Evolutionary conservation across 2,113 vertebrate genomes (phyloP).

Genomic region (Eidolon helvum): DNA sequence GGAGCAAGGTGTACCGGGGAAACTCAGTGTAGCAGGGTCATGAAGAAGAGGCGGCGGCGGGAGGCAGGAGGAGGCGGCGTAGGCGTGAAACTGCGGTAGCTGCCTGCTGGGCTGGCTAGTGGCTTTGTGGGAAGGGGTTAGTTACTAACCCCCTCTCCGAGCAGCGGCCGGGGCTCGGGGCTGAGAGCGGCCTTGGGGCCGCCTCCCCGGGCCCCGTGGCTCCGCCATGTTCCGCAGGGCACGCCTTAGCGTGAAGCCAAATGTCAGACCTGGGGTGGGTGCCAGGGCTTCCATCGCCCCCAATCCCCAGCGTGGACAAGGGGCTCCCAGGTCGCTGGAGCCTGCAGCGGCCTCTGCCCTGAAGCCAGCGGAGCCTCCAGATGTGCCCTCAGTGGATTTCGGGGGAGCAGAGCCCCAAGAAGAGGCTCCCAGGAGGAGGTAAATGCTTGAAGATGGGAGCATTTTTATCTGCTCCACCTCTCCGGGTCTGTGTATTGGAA

Average conservation of each 20-base stretch:
- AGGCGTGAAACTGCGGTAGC: constrained; percentile 39
- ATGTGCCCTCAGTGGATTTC: not conserved
- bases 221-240: constrained; percentile 93
- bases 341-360: not conserved
- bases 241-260: constrained; percentile 91
- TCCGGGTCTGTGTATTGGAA: not conserved
- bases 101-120: not conserved
- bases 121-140: not conserved
- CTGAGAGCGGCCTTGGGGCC: constrained; percentile 19
- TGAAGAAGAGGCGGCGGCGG: constrained; percentile 77
- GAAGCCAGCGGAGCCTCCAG: not conserved
- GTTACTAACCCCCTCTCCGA: not conserved
- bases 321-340: constrained; percentile 17
- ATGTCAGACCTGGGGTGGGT: constrained; percentile 85
- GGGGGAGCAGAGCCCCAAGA: not conserved
- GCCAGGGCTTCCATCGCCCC: constrained; percentile 48
- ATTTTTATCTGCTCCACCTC: not conserved
- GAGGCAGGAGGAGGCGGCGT: constrained; percentile 53
- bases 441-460: not conserved
- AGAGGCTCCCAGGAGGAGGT: constrained; percentile 34
- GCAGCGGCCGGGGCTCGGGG: constrained; percentile 50
- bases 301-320: not conserved
- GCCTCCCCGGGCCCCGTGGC: constrained; percentile 61
- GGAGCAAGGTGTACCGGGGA: not conserved
- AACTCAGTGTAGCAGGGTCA: constrained; percentile 64